Base-by-base conservation (phyloP, 2,797 vertebrate genomes). In the Acipenser ruthenus region DNA sequence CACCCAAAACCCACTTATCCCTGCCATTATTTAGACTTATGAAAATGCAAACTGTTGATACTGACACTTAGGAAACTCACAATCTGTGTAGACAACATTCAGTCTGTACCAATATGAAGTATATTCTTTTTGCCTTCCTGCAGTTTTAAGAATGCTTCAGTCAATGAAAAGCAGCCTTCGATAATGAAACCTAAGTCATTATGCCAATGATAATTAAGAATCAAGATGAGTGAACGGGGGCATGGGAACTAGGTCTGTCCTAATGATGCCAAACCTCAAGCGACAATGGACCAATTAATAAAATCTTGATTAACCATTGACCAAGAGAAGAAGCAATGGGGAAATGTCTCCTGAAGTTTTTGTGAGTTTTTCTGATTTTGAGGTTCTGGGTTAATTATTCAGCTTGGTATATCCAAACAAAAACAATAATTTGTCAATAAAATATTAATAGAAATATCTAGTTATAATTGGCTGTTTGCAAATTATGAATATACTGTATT, bases 271-370 rank as follows among this genome's bases (percentile, higher is more conserved):
- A 58, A 58, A 58, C 12, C n/a, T 58, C 12, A 53, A 53, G 51
- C 4, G 8, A 53, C 55, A 58, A 58, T 58, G 55, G 55, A n/a
- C 55, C 55, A 58, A 58, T 58, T 58, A 58, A 58, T 58, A 11
- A 58, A 58, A 58, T 58, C 15, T 58, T n/a, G 55, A n/a, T n/a
- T 11, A n/a, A 11, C 55, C 6, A n/a, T 58, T 11, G 55, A 7
- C 12, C 55, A 11, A 58, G 12, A n/a, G 5, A 58, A 11, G 15
- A 58, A 13, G 55, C 55, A 11, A 58, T 7, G 15, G 55, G 15
- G 6, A 11, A n/a, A 58, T n/a, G 55, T 13, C 12, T 58, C 55
- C 9, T 12, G 55, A 58, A 10, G 23, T 8, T 58, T 58, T 11
- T n/a, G 55, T n/a, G 7, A 58, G 15, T 18, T 18, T 18, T 18